Conservation (phyloP, 2,797 vertebrate species). For the Pseudochirops corinnae region DNA sequence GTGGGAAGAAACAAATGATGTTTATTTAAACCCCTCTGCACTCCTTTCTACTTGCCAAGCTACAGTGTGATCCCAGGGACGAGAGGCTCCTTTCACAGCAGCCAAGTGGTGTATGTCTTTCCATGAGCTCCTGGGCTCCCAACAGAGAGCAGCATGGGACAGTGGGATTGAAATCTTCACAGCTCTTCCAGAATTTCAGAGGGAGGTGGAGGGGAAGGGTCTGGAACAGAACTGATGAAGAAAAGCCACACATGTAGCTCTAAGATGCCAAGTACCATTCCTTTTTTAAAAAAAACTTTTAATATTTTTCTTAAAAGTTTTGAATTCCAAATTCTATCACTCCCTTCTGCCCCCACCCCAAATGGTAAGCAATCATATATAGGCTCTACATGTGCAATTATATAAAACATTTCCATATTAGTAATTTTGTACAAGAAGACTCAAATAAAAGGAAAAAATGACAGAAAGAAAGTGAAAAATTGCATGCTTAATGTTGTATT, state of each 20-base stretch:
- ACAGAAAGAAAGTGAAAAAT: neutral
- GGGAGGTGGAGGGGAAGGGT: neutral
- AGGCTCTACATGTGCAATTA: neutral
- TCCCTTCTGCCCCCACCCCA: neutral
- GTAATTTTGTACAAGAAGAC: neutral
- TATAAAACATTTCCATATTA: neutral
- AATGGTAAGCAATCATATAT: neutral
- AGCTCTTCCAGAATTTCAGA: neutral
- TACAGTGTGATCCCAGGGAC: neutral
- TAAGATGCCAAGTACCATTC: neutral
- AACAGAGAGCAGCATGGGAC: neutral
- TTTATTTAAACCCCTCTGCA: neutral
- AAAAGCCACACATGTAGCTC: neutral
- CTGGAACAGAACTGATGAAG: neutral
- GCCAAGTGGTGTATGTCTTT: neutral
- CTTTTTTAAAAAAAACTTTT: too few relatives aligned
- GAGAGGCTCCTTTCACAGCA: neutral
- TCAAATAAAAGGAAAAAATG: neutral
- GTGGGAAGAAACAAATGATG: constrained; percentile 8
- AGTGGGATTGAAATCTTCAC: neutral
- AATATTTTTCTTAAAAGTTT: neutral
- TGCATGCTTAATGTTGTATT: neutral
- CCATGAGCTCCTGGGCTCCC: neutral
- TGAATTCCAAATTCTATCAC: neutral
- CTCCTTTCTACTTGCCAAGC: neutral